Percentiles rank a stretch among this genome's conserved stretches.
These are phyloP conservation scores for Drosophila pseudotalamancana DNA, from an alignment of 2,888 invertebrate genomes.

Conservation along the genomic window DNA sequence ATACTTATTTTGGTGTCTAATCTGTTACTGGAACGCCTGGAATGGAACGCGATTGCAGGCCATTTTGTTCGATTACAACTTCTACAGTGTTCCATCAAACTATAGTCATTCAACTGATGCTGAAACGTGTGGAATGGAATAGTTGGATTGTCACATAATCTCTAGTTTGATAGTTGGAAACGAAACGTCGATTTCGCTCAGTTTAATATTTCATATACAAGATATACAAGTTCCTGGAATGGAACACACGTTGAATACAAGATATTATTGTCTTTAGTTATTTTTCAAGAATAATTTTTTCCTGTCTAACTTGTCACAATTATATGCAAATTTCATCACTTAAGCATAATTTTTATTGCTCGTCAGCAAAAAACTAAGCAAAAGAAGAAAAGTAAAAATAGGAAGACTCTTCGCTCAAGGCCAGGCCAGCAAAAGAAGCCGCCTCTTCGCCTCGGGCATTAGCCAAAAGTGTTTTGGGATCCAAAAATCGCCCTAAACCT, in stretches of 20 bases:
- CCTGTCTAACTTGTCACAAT: conserved; percentile 14
- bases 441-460: conserved; percentile 40
- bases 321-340: conserved; percentile 48
- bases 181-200: no score
- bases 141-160: no score
- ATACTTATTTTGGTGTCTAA: background rate
- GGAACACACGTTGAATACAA: background rate
- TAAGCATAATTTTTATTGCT: conserved; percentile 34
- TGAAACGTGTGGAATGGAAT: conserved; percentile 1
- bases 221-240: no score
- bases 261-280: background rate
- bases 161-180: no score
- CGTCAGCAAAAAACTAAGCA: conserved; percentile 8
- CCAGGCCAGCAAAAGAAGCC: conserved; percentile 43
- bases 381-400: background rate
- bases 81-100: no score
- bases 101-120: background rate
- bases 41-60: background rate
- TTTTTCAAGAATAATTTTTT: background rate
- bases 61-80: no score
- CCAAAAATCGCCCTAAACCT: conserved; percentile 61
- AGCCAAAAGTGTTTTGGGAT: conserved; percentile 4
- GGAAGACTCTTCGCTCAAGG: conserved; percentile 32
- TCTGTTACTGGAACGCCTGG: no score
- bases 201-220: no score